Base-by-base conservation (phyloP, 2,888 invertebrate genomes). In the Fragum fragum region DNA sequence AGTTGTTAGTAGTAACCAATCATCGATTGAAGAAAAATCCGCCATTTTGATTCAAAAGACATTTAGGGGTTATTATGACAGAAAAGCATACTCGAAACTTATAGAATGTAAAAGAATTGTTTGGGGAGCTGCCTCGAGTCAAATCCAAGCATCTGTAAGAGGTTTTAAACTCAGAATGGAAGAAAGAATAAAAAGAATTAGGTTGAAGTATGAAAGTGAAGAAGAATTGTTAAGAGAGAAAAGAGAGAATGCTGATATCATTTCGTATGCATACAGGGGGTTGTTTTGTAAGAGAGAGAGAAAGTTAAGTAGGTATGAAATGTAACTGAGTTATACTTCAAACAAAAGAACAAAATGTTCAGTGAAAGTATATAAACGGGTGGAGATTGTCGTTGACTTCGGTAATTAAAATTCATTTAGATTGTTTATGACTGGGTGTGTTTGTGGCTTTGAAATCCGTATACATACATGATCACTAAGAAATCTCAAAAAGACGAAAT, bases 31-130 rank as follows among this genome's bases (percentile, higher is more conserved):
- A 73, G 81, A 81, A 6, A 61, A 47, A 61, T 76, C 85, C 6
- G 81, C 81, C 16, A 69, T 85, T 36, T 47, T 73, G 21, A 81
- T 85, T 6, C 85, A 85, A 70, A 85, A 81, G 74, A 77, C 66
- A 26, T 85, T 79, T 42, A 76, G 81, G n/a, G 85, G 85, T 11
- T 85, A 77, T 47, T 81, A 73, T 59, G 74, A 75, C 32, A 81
- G 79, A 63, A 79, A 68, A 47, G 11, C 63, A 1, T 85, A 77
- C 32, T 18, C 28, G 14, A 79, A 52, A 39, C 28, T 76, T 11
- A 52, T 79, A 7, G 57, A 21, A 16, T 68, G 68, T 26, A 73
- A 70, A 29, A 42, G 69, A 32, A 81, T 57, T 42, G 11, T 36
- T 14, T 63, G 69, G 66, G 47, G 36, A 26, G 9, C 39, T 36